A percentile compares a stretch with the other conserved stretches of the same genome.
Evolutionary conservation across 1,140 invertebrate species (phyloP).

Genomic region (Achatina immaculata): DNA sequence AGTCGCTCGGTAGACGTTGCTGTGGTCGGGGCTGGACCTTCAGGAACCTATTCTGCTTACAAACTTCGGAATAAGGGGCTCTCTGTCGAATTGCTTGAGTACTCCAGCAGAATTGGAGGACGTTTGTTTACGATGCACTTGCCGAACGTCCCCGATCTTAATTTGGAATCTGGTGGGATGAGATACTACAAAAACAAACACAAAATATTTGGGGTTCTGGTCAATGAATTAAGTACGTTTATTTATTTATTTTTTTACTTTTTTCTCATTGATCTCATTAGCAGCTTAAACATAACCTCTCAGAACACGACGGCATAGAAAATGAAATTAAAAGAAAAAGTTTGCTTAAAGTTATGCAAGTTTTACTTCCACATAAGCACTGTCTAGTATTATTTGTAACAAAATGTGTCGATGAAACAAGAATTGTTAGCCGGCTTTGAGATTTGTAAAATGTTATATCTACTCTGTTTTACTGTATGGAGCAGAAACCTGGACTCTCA

Average conservation of each 20-base stretch:
- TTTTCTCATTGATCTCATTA: no score
- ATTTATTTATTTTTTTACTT: neutral
- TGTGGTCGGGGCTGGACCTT: constrained; percentile 43
- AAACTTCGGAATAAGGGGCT: constrained; percentile 37
- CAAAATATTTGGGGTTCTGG: neutral
- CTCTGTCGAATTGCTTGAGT: constrained; percentile 40
- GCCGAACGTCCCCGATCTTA: constrained; percentile 36
- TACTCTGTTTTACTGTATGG: no score
- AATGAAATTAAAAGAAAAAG: no score
- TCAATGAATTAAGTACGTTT: constrained; percentile 4
- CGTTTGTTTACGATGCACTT: constrained; percentile 37
- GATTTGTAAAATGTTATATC: no score
- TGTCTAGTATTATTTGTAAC: no score
- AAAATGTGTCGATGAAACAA: no score
- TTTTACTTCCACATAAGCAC: no score
- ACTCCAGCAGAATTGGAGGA: constrained; percentile 43
- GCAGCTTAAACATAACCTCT: no score
- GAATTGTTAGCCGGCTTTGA: no score
- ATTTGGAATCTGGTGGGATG: constrained; percentile 46
- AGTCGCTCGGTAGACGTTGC: constrained; percentile 32
- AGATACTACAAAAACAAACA: constrained; percentile 12
- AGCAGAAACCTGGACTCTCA: no score
- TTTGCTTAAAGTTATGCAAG: no score
- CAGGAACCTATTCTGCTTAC: constrained; percentile 42
- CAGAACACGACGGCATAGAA: no score